Percentiles rank a stretch among this genome's conserved stretches.
Conservation (phyloP, 1,140 invertebrate genomes). For the Cyclargus thomasi region DNA sequence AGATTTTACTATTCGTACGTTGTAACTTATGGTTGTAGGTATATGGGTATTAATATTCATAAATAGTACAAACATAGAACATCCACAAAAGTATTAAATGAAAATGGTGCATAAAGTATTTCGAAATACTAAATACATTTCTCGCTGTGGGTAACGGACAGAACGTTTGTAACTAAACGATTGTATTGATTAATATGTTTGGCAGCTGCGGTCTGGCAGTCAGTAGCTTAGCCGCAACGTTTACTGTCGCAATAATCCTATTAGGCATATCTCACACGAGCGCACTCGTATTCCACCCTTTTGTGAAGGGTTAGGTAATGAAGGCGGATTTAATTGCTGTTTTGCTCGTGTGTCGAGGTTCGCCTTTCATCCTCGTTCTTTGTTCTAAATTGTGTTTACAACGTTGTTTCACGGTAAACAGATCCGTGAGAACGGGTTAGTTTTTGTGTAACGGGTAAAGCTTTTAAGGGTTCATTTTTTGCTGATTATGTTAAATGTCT, state of each 20-base stretch:
- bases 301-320: conserved; percentile 52
- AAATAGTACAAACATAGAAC: too few relatives aligned
- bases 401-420: conserved; percentile 12
- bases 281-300: conserved; percentile 34
- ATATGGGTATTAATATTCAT: too few relatives aligned
- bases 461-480: neutral
- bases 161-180: neutral
- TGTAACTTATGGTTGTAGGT: too few relatives aligned
- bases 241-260: conserved; percentile 21
- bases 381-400: conserved; percentile 20
- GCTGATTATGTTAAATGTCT: neutral
- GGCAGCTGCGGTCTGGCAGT: conserved; percentile 5
- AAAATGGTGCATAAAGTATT: too few relatives aligned
- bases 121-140: too few relatives aligned
- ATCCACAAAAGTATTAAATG: too few relatives aligned
- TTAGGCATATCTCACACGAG: conserved; percentile 21
- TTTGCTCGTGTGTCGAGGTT: conserved; percentile 44
- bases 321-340: conserved; percentile 63
- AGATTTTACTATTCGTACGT: too few relatives aligned
- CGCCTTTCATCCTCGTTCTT: conserved; percentile 38
- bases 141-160: too few relatives aligned
- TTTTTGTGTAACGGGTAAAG: neutral
- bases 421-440: neutral
- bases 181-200: neutral
- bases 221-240: conserved; percentile 11